Conservation (phyloP, 1,140 invertebrate species). For the Dendrolimus kikuchii region DNA sequence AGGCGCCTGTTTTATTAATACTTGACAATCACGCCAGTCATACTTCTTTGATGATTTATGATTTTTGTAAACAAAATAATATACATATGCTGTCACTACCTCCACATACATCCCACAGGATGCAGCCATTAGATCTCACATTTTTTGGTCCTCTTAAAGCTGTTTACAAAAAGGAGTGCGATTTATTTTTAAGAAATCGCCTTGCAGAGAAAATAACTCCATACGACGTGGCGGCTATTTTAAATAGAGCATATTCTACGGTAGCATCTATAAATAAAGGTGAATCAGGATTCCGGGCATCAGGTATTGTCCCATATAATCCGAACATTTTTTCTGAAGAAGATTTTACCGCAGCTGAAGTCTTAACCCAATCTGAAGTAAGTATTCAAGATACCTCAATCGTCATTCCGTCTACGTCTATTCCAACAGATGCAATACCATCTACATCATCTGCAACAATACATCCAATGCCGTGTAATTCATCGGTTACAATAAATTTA, state of each 20-base stretch:
- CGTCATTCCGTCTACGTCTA: constrained; percentile 11
- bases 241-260: constrained; percentile 30
- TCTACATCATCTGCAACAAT: not conserved
- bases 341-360: constrained; percentile 14
- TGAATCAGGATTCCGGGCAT: constrained; percentile 18
- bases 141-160: constrained; percentile 52
- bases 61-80: constrained; percentile 18
- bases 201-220: constrained; percentile 23
- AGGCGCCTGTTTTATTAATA: constrained; percentile 20
- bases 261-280: constrained; percentile 28
- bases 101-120: constrained; percentile 18
- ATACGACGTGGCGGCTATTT: constrained; percentile 27
- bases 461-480: not conserved
- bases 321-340: constrained; percentile 16
- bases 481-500: not conserved
- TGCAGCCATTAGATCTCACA: constrained; percentile 22
- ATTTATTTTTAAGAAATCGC: constrained; percentile 29
- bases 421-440: constrained; percentile 10
- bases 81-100: constrained; percentile 16
- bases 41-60: constrained; percentile 17
- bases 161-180: constrained; percentile 41
- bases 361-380: constrained; percentile 10
- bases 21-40: constrained; percentile 33
- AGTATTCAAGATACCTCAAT: constrained; percentile 11
- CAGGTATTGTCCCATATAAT: constrained; percentile 21